These are phyloP conservation scores for Lota lota DNA, from an alignment of 2,113 vertebrate genomes.

Conservation along the genomic window DNA sequence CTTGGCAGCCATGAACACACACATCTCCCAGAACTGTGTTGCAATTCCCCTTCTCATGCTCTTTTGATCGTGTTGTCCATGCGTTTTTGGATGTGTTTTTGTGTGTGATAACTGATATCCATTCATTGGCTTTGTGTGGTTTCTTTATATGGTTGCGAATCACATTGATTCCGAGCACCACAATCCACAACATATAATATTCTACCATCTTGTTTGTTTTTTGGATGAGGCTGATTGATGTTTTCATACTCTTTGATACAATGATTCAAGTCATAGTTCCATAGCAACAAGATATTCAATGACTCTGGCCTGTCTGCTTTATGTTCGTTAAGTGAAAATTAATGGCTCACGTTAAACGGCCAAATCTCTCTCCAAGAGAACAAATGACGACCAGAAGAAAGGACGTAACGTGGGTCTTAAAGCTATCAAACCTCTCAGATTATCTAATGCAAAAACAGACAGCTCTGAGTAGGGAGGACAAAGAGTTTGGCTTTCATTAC, in stretches of 20 bases:
- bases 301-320: constrained; percentile 11
- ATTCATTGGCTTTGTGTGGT: no score
- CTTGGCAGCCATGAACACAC: no score
- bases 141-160: no score
- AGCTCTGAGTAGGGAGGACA: background rate
- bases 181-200: no score
- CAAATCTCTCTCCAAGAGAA: constrained; percentile 4
- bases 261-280: constrained; percentile 48
- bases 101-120: no score
- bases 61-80: no score
- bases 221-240: constrained; percentile 28
- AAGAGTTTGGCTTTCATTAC: no score
- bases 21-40: no score
- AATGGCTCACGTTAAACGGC: constrained; percentile 28
- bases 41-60: no score
- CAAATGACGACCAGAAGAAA: constrained; percentile 11
- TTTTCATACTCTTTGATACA: constrained; percentile 26
- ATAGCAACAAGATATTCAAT: constrained; percentile 68
- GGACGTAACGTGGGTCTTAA: constrained; percentile 21
- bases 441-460: background rate
- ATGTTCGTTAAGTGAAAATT: constrained; percentile 31
- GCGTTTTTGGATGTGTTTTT: no score
- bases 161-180: no score
- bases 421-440: background rate
- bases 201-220: no score